Conservation (phyloP, 1,140 invertebrate genomes). For the Telenomus remus region DNA sequence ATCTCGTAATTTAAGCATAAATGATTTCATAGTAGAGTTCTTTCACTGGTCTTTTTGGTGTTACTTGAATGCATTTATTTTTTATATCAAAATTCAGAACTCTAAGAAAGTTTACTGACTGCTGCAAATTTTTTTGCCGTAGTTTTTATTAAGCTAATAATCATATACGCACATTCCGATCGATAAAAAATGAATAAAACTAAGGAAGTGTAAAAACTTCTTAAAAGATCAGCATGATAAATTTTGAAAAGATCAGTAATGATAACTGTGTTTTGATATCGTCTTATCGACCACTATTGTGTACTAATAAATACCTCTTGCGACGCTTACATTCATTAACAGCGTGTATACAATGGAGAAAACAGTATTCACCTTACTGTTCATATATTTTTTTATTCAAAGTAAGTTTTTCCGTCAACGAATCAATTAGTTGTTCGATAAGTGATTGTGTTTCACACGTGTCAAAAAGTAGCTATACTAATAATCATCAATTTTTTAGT, state of each 20-base stretch:
- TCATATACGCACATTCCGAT: no score
- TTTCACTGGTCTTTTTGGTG: no score
- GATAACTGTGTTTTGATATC: conserved; percentile 15
- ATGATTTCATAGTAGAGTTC: no score
- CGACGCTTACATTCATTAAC: background rate
- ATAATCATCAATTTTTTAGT: conserved; percentile 25
- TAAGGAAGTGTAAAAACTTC: conserved; percentile 14
- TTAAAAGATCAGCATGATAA: conserved; percentile 6
- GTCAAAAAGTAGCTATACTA: background rate
- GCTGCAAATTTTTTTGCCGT: no score
- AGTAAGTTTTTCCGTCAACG: conserved; percentile 16
- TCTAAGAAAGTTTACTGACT: no score
- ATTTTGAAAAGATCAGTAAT: no score
- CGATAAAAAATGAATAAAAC: no score
- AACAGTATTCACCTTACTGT: conserved; percentile 8
- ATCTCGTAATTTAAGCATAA: no score
- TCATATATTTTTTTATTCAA: conserved; percentile 7
- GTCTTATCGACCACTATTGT: conserved; percentile 14
- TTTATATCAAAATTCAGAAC: no score
- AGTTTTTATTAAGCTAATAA: no score
- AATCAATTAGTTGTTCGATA: background rate
- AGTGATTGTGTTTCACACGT: background rate
- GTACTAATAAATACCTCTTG: conserved; percentile 30
- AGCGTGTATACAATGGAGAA: conserved; percentile 15
- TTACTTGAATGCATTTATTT: no score